Conservation (phyloP, 2,888 invertebrate species). For the Cabera pusaria region DNA sequence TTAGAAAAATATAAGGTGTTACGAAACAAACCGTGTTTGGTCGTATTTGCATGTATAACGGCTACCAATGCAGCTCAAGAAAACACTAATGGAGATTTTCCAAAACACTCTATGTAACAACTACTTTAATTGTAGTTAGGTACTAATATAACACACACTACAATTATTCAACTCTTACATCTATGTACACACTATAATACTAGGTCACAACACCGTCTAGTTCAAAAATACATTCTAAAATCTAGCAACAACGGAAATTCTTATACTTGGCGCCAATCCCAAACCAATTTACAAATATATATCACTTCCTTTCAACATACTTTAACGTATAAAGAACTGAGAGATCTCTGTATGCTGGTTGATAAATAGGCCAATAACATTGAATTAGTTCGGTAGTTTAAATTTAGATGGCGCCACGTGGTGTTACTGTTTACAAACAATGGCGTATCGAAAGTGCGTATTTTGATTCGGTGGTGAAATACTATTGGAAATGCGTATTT, state of each 20-base stretch:
- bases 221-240: slow-evolving; percentile 7
- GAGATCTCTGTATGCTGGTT: slow-evolving; percentile 24
- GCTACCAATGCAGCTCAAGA: too few relatives aligned
- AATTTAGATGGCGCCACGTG: slow-evolving; percentile 38
- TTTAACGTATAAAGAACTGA: slow-evolving; percentile 5
- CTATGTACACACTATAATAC: too few relatives aligned
- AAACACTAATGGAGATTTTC: too few relatives aligned
- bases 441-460: slow-evolving; percentile 11
- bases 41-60: too few relatives aligned
- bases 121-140: too few relatives aligned
- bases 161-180: too few relatives aligned
- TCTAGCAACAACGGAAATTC: slow-evolving; percentile 11
- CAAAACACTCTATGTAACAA: too few relatives aligned
- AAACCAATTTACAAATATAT: slow-evolving; percentile 11
- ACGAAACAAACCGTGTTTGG: too few relatives aligned
- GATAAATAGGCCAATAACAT: slow-evolving; percentile 35
- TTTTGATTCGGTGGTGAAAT: slow-evolving; percentile 1
- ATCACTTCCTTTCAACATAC: slow-evolving; percentile 6
- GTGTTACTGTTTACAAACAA: slow-evolving; percentile 38
- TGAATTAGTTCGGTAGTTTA: slow-evolving; percentile 6
- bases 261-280: slow-evolving; percentile 3
- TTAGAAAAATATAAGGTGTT: too few relatives aligned
- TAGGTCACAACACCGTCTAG: slow-evolving; percentile 8
- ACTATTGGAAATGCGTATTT: background rate
- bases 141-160: too few relatives aligned